Evolutionary conservation across 2,888 invertebrate genomes (phyloP).

Genomic region (Elgonia sp.): DNA sequence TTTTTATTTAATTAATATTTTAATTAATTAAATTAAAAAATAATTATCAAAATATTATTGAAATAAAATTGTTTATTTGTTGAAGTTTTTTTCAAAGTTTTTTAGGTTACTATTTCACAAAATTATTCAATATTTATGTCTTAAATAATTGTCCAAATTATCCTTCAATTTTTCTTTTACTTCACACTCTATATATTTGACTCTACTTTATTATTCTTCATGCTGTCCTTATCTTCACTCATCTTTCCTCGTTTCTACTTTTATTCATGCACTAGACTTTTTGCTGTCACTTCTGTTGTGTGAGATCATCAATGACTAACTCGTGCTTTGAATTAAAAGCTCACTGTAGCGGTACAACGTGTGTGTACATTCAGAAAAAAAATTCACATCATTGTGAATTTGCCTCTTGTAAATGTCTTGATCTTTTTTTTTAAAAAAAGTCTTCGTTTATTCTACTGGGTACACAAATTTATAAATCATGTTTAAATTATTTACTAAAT

Average conservation of each 20-base stretch:
- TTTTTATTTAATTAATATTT: too few relatives aligned
- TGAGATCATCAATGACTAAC: slow-evolving; percentile 20
- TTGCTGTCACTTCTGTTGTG: slow-evolving; percentile 12
- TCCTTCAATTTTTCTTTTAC: background rate
- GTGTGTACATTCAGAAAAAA: background rate
- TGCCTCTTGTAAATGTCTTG: slow-evolving; percentile 16
- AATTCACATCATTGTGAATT: slow-evolving; percentile 4
- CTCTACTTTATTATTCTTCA: slow-evolving; percentile 2
- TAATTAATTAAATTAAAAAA: too few relatives aligned
- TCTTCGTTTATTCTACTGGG: background rate
- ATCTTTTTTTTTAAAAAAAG: slow-evolving; percentile 14
- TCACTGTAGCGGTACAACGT: background rate
- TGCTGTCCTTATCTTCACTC: slow-evolving; percentile 5
- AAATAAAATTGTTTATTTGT: too few relatives aligned
- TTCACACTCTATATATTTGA: background rate
- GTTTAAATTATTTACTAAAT: background rate
- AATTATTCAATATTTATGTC: too few relatives aligned
- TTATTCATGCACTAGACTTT: background rate
- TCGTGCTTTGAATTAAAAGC: slow-evolving; percentile 27
- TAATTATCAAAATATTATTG: too few relatives aligned
- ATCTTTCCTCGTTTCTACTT: background rate
- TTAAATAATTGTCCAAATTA: too few relatives aligned
- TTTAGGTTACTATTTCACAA: too few relatives aligned
- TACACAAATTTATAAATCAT: background rate
- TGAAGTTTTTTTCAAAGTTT: too few relatives aligned